Evolutionary conservation across 2,113 vertebrate species (phyloP).

Genomic region (Todiramphus chloris): DNA sequence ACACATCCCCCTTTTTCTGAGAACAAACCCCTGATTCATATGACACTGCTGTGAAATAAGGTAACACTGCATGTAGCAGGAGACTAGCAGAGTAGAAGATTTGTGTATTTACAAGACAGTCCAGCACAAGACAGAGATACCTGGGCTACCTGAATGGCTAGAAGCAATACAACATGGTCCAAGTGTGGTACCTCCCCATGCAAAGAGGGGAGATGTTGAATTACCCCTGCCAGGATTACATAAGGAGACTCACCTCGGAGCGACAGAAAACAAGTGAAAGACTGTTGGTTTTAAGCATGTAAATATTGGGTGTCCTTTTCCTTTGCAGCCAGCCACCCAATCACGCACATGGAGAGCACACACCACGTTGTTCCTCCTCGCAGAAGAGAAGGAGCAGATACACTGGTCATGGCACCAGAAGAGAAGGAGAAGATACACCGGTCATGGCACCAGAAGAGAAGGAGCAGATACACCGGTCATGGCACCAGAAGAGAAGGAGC

Average conservation of each 20-base stretch:
- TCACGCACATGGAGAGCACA: neutral
- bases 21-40: slow-evolving; percentile 8
- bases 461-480: neutral
- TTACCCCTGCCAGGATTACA: neutral
- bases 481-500: too few relatives aligned
- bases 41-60: neutral
- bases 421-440: neutral
- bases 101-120: neutral
- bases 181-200: neutral
- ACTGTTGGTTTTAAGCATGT: neutral
- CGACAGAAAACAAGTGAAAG: neutral
- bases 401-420: neutral
- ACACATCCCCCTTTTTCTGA: neutral
- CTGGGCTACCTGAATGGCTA: neutral
- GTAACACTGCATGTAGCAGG: neutral
- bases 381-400: neutral
- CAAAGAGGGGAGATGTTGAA: neutral
- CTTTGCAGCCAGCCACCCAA: neutral
- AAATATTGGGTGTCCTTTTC: neutral
- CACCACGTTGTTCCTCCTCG: neutral
- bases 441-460: neutral
- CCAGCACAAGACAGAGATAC: neutral
- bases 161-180: neutral
- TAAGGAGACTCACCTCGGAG: neutral
- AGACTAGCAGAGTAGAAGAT: neutral